These are phyloP conservation scores for Lydus trimaculatus DNA, from an alignment of 2,888 invertebrate genomes.

Conservation along the genomic window DNA sequence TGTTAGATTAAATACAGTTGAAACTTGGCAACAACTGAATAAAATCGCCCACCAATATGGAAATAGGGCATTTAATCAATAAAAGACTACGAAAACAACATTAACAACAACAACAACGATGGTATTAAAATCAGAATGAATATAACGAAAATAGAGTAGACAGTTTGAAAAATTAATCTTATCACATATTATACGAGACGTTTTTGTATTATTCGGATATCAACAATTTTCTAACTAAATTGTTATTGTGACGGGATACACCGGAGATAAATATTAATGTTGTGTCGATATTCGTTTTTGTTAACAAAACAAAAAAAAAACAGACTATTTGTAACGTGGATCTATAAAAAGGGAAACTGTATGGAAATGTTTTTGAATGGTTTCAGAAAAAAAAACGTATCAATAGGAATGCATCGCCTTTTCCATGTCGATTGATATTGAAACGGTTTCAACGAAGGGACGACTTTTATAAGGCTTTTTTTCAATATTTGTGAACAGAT, in stretches of 20 bases:
- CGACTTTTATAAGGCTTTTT: neutral
- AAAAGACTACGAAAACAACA: conserved; percentile 15
- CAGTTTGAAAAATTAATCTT: neutral
- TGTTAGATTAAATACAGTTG: neutral
- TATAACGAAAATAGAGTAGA: neutral
- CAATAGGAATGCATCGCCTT: neutral
- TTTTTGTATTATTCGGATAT: neutral
- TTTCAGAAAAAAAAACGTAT: neutral
- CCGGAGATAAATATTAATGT: neutral
- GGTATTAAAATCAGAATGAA: neutral
- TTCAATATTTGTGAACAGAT: neutral
- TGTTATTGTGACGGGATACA: neutral
- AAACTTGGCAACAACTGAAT: conserved; percentile 21
- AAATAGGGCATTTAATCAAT: conserved; percentile 24
- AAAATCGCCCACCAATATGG: conserved; percentile 20
- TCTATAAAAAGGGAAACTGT: too few species aligned
- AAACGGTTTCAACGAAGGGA: neutral
- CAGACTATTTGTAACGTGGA: too few species aligned
- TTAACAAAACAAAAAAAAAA: neutral
- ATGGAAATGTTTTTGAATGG: neutral
- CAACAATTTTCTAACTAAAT: neutral
- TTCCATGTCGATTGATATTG: neutral
- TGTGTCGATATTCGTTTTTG: neutral
- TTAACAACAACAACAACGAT: neutral
- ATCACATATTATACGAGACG: neutral